A percentile compares a stretch with the other conserved stretches of the same genome.
Conservation (phyloP, 2,888 invertebrate genomes). For the Exocentrus adspersus region DNA sequence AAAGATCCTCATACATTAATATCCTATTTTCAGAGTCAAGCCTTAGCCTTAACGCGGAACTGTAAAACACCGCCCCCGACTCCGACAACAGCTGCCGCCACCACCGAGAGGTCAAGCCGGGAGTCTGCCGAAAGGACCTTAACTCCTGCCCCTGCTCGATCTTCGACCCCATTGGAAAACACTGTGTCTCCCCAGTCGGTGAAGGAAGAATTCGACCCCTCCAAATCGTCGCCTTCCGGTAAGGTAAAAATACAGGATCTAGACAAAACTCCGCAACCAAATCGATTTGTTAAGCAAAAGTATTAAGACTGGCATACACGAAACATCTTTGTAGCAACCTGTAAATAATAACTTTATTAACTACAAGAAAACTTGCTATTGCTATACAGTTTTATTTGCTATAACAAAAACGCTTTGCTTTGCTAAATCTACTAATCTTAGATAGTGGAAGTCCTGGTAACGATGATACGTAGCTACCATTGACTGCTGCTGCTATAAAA, state of each 20-base stretch:
- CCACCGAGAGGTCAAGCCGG: constrained; percentile 61
- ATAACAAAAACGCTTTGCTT: no score
- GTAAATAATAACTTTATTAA: no score
- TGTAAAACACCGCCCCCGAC: constrained; percentile 62
- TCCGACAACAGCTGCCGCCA: constrained; percentile 51
- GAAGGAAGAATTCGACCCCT: constrained; percentile 74
- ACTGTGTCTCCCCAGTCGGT: constrained; percentile 68
- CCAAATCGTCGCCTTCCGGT: constrained; percentile 65
- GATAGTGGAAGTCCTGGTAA: no score
- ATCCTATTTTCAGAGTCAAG: constrained; percentile 68
- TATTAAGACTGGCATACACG: no score
- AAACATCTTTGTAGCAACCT: no score
- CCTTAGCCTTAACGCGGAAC: constrained; percentile 71
- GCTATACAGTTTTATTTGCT: no score
- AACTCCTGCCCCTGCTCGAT: constrained; percentile 59
- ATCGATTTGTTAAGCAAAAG: no score
- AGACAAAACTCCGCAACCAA: no score
- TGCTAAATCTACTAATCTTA: no score
- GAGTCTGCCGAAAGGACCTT: constrained; percentile 66
- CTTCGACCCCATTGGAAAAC: constrained; percentile 64
- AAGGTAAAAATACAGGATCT: background rate
- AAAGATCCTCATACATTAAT: background rate
- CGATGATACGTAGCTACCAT: no score
- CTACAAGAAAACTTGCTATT: no score
- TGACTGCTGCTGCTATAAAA: no score